Evolutionary conservation across 1,140 invertebrate species (phyloP).

Genomic region (Glomeris maerens): DNA sequence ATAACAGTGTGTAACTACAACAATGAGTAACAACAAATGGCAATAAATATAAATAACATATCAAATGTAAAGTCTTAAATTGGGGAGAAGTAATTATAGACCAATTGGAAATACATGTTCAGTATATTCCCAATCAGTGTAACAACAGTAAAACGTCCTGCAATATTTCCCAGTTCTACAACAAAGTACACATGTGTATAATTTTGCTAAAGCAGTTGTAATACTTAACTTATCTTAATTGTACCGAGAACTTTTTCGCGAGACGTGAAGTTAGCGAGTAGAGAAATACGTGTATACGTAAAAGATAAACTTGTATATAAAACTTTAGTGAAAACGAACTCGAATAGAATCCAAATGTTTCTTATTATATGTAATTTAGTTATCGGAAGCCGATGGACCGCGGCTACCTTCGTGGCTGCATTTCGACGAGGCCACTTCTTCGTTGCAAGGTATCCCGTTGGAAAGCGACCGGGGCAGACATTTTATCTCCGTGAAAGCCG

Average conservation of each 20-base stretch:
- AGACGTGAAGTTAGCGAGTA: background rate
- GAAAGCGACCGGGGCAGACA: constrained; percentile 40
- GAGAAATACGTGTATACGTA: background rate
- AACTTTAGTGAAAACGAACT: background rate
- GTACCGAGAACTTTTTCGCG: background rate
- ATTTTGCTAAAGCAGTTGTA: background rate
- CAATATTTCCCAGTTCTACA: too few species aligned
- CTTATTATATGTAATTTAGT: constrained; percentile 28
- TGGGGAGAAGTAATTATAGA: too few species aligned
- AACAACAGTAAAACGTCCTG: too few species aligned
- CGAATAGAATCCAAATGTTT: constrained; percentile 6
- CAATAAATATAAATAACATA: too few species aligned
- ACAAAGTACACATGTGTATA: background rate
- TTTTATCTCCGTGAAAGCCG: constrained; percentile 35
- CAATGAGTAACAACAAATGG: too few species aligned
- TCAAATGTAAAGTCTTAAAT: too few species aligned
- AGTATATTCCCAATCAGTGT: too few species aligned
- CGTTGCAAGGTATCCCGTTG: constrained; percentile 41
- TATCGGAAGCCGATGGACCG: constrained; percentile 27
- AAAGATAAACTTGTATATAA: background rate
- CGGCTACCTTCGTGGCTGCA: constrained; percentile 31
- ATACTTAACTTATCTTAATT: background rate
- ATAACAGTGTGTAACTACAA: too few species aligned
- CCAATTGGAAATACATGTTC: too few species aligned
- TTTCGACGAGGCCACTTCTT: constrained; percentile 27